phyloP scores from a whole-genome alignment of 1,140 invertebrate species.

The Argopecten irradians region DNA sequence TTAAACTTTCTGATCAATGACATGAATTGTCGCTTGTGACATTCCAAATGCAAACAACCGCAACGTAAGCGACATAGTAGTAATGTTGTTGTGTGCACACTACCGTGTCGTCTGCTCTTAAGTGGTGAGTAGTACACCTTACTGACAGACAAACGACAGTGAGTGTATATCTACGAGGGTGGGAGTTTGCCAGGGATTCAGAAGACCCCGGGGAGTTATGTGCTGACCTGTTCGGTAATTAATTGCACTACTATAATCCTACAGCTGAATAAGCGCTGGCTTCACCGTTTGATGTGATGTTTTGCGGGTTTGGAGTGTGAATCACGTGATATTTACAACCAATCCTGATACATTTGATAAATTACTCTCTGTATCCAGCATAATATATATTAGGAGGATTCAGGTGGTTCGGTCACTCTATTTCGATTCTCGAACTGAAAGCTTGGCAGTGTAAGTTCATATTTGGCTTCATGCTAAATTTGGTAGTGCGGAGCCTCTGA shows the following conservation, averaged over 20 bases:
- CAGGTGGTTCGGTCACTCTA: slow-evolving; percentile 43
- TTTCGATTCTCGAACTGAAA: slow-evolving; percentile 35
- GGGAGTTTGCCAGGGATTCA: slow-evolving; percentile 14
- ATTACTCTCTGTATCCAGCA: slow-evolving; percentile 45
- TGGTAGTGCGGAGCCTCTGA: slow-evolving; percentile 25
- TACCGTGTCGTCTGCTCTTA: slow-evolving; percentile 1
- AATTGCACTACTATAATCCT: slow-evolving; percentile 3
- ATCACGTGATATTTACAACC: slow-evolving; percentile 50
- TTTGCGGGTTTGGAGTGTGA: slow-evolving; percentile 20
- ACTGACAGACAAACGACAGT: slow-evolving; percentile 13
- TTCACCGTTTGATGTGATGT: slow-evolving; percentile 21
- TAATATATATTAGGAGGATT: slow-evolving; percentile 52
- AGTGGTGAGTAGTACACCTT: slow-evolving; percentile 15
- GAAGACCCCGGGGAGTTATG: neutral
- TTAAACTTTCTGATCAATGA: slow-evolving; percentile 8
- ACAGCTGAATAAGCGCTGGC: slow-evolving; percentile 10
- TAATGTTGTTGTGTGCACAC: slow-evolving; percentile 8
- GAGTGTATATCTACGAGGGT: neutral
- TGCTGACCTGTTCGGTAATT: slow-evolving; percentile 20
- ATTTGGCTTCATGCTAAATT: slow-evolving; percentile 35
- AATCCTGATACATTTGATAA: slow-evolving; percentile 52
- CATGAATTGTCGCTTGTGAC: slow-evolving; percentile 11
- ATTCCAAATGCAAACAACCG: slow-evolving; percentile 14
- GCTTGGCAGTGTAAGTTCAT: slow-evolving; percentile 42
- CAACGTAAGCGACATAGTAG: slow-evolving; percentile 2